Base-by-base conservation (phyloP, 1,140 invertebrate genomes). In the Calliphora vicina region DNA sequence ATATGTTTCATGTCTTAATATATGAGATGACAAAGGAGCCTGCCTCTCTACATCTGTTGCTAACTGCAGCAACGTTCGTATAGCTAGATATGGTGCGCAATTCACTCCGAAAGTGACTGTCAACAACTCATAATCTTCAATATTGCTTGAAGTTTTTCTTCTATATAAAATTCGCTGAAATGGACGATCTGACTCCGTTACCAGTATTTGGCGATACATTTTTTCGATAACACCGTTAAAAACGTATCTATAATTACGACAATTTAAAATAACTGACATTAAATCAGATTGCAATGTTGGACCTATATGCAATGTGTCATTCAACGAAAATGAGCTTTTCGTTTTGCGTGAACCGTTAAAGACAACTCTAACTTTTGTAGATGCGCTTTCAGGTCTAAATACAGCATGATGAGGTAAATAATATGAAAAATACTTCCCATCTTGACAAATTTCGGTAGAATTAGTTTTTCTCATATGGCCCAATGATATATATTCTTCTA, bases 391-490 rank as follows among this genome's bases (percentile, higher is more conserved):
- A 8, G 80, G 42, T 12, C 50, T 20, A 2, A 81, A 12, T 8
- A 35, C 29, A 35, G 29, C 29, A 8, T 35, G 29, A 8, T 35
- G 29, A 35, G 29, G 29, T 35, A 81, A 26, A 25, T 50, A 81
- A 61, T 57, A 81, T 81, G 80, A 81, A 26, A 15, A 8, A 27
- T 57, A 81, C 57, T 81, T 81, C n/a, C n/a, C n/a, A 27, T 45
- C 80, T 12, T 81, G 43, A 57, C 20, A 27, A 26, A 81, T 61
- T 61, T 81, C 80, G 20, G 1, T 13, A 17, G 80, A 17, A 15
- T 6, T 2, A 9, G 80, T 25, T 45, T 45, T 17, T 81, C 61
- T 23, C 23, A 61, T 81, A 61, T 81, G 71, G 13, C 27, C 25
- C 27, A 73, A 25, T 2, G 25, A n/a, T 29, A 29, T 2, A 25